phyloP scores from a whole-genome alignment of 2,797 vertebrate species.

The Nannoperca obscura region DNA sequence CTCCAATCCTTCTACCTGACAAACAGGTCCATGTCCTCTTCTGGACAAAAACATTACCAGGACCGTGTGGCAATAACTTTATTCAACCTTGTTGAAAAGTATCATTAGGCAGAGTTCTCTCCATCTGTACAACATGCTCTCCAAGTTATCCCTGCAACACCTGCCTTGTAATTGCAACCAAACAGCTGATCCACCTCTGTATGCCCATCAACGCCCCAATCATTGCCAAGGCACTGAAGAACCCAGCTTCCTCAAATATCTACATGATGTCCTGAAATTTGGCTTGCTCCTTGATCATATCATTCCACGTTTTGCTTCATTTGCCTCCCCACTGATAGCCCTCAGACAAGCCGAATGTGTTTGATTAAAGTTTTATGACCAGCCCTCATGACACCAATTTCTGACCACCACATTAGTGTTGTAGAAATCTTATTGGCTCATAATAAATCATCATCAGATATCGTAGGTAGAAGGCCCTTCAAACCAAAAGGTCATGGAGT shows the following conservation, averaged over 20 bases:
- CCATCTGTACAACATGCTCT: constrained; percentile 58
- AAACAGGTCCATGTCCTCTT: constrained; percentile 1
- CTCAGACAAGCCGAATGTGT: constrained; percentile 39
- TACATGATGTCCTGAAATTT: constrained; percentile 53
- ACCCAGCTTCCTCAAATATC: constrained; percentile 41
- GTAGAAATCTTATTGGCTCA: constrained; percentile 20
- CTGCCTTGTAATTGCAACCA: constrained; percentile 57
- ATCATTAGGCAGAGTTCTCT: constrained; percentile 49
- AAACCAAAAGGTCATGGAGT: not conserved
- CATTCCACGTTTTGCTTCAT: constrained; percentile 42
- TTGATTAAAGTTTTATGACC: constrained; percentile 42
- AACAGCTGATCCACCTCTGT: constrained; percentile 61
- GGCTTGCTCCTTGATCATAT: constrained; percentile 40
- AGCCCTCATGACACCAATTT: constrained; percentile 17
- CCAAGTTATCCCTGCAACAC: constrained; percentile 46
- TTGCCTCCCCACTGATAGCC: constrained; percentile 31
- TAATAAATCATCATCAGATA: constrained; percentile 25
- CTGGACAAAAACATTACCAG: constrained; percentile 36
- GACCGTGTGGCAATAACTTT: constrained; percentile 52
- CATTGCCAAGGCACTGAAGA: constrained; percentile 37
- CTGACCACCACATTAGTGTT: constrained; percentile 20
- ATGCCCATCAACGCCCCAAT: constrained; percentile 29
- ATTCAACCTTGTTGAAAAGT: constrained; percentile 49
- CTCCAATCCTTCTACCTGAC: constrained; percentile 1
- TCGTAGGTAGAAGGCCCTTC: not conserved